phyloP scores from a whole-genome alignment of 2,113 vertebrate species.

The Turdus rufiventris region DNA sequence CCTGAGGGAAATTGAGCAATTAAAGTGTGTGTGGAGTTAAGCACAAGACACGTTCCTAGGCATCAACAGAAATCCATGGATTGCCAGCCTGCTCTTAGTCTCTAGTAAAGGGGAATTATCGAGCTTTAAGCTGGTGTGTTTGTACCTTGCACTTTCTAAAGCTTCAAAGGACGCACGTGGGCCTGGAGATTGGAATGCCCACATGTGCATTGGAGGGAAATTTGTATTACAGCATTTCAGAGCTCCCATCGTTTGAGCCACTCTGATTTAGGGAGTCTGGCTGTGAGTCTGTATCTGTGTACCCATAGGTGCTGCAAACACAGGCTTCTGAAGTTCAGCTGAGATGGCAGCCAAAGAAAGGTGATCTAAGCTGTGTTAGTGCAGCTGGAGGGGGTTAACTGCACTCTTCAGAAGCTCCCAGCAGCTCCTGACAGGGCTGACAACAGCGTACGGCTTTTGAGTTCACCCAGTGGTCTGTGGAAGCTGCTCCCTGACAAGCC shows the following conservation, averaged over 20 bases:
- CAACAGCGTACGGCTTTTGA: background rate
- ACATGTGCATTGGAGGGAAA: accelerated
- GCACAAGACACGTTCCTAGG: background rate
- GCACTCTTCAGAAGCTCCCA: accelerated
- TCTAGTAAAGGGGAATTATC: background rate
- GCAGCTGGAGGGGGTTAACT: background rate
- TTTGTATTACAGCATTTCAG: background rate
- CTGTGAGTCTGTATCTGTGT: background rate
- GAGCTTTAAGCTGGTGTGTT: background rate
- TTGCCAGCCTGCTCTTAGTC: background rate
- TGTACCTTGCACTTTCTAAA: background rate
- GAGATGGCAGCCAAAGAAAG: background rate
- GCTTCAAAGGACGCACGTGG: accelerated
- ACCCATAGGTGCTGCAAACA: background rate
- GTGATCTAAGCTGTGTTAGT: background rate
- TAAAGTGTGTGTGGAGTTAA: background rate
- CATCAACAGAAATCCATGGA: background rate
- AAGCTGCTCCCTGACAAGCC: background rate
- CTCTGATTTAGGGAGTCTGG: background rate
- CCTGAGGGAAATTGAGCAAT: slow-evolving; percentile 22
- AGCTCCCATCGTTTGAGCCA: background rate
- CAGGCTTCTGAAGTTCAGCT: background rate
- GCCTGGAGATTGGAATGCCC: background rate
- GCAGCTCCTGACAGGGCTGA: background rate
- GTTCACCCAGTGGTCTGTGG: background rate